Base-by-base conservation (phyloP, 1,140 invertebrate genomes). In the Globodera ellingtonae region DNA sequence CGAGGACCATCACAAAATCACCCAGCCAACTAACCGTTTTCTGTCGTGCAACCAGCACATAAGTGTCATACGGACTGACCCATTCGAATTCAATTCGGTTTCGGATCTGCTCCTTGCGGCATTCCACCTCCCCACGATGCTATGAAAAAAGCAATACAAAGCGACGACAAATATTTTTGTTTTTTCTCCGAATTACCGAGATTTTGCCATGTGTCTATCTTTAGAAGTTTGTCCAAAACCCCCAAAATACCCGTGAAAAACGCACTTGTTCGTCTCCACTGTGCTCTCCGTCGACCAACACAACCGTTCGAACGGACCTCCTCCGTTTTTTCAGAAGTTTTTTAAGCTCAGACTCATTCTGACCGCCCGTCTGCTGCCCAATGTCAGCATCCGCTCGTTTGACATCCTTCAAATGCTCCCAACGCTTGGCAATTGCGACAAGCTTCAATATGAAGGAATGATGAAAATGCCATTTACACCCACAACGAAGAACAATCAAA, bases 1-100 rank as follows among this genome's bases (percentile, higher is more conserved):
- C 35, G 35, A 35, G 35, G 3, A 35, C 35, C 35, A 35, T 35
- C 18, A 48, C 52, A 74, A 73, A 35, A 18, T 52, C 15, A 21
- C 35, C 21, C 46, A 0, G 10, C 46, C 47, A 21, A 59, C 4
- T 77, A 46, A 44, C 78, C 75, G 21, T 65, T 44, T 75, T 59
- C 18, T 75, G 35, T 15, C 75, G 18, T 15, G 71, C 13, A 18
- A 35, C 62, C 9, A 81, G 65, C 69, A 81, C 46, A 56, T 81
- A 81, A 35, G n/a, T 79, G 46, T 81, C 80, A 62, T 75, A 81
- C 50, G 80, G 80, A 72, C 74, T 74, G 35, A 79, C 81, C 80
- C 80, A 81, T n/a, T 82, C 15, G 24, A 67, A 15, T 18, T 62
- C 56, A 62, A 62, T 62, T 62, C 56, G 10, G 56, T 62, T 62